Evolutionary conservation across 2,888 invertebrate genomes (phyloP).

Genomic region (Subacronicta megacephala): DNA sequence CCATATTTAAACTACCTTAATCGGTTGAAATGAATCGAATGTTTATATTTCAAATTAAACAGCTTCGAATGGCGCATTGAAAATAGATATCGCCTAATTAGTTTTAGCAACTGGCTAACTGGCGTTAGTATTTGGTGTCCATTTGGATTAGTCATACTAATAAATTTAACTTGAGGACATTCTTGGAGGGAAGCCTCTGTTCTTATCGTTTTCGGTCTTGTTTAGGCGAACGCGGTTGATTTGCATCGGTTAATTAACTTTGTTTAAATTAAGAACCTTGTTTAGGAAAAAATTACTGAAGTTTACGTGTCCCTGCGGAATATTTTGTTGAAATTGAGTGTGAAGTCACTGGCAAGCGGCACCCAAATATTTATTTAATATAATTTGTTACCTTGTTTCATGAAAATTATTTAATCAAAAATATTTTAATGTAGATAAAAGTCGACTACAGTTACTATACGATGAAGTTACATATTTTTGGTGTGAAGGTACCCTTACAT

Average conservation of each 20-base stretch:
- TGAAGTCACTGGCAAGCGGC: background rate
- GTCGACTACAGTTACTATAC: background rate
- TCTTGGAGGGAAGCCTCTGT: background rate
- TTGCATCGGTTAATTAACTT: conserved; percentile 27
- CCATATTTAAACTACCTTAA: conserved; percentile 4
- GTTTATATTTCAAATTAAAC: background rate
- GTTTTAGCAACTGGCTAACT: conserved; percentile 18
- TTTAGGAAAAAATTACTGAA: background rate
- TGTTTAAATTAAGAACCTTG: conserved; percentile 6
- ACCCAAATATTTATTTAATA: background rate
- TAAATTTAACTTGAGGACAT: background rate
- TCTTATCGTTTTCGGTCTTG: background rate
- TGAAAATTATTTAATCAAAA: background rate
- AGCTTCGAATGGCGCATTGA: conserved; percentile 5
- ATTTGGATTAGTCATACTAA: conserved; percentile 10
- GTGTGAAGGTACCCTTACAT: background rate
- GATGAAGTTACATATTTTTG: background rate
- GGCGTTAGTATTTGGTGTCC: background rate
- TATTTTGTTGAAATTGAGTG: background rate
- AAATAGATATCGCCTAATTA: conserved; percentile 34
- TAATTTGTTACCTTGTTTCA: background rate
- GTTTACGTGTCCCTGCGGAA: background rate
- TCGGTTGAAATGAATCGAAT: background rate
- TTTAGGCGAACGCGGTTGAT: conserved; percentile 10
- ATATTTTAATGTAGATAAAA: background rate